phyloP scores from a whole-genome alignment of 1,140 invertebrate genomes.

The Schlechtendalia chinensis region DNA sequence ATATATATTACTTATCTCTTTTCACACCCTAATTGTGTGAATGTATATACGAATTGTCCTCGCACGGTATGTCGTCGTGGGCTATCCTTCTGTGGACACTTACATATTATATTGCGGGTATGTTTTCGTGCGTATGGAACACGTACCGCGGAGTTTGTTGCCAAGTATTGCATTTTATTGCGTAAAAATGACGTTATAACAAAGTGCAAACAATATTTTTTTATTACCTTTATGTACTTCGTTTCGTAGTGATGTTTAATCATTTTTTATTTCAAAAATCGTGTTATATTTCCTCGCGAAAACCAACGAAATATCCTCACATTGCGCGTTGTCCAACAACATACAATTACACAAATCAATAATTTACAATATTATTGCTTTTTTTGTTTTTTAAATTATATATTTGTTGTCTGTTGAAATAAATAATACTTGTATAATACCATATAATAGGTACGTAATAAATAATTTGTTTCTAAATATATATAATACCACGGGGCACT shows the following conservation, averaged over 20 bases:
- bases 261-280: background rate
- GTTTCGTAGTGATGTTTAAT: background rate
- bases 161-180: background rate
- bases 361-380: background rate
- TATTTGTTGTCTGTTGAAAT: too few species aligned
- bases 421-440: too few species aligned
- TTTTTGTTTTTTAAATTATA: background rate
- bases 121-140: too few species aligned
- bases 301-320: background rate
- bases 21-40: too few species aligned
- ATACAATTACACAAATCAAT: background rate
- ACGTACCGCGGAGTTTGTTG: too few species aligned
- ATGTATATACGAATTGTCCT: background rate
- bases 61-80: background rate
- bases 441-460: too few species aligned
- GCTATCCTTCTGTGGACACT: too few species aligned
- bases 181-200: background rate
- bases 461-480: too few species aligned
- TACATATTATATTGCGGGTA: too few species aligned
- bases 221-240: background rate
- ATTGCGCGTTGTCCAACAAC: background rate
- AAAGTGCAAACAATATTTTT: background rate
- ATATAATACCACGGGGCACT: too few species aligned
- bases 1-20: too few species aligned
- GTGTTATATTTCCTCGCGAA: background rate